Evolutionary conservation across 2,797 vertebrate species (phyloP), one percentile per base, ranked within the genome.

Genomic region (Anas acuta): DNA sequence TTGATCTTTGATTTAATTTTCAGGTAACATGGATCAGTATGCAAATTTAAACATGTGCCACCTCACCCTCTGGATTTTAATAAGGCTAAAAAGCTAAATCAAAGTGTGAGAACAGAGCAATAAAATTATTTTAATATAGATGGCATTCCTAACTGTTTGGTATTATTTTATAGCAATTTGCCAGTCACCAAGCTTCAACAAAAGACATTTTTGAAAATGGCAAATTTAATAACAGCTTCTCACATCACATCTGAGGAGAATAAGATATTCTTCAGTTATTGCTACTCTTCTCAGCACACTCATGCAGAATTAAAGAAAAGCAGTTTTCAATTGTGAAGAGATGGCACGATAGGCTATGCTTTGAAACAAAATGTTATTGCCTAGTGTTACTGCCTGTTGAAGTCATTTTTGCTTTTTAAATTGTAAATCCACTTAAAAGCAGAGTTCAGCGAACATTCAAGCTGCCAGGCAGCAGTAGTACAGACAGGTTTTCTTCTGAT

Each of bases 161-260:
- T 79, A 43, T 22, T 69, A 62, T 73, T 87, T 86, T 57, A 87
- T 84, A 93, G 74, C 39, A 57, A 90, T 67, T 95, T n/a, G 28
- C 39, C 43, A 64, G 60, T 87, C 67, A 79, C 4, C 64, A 67
- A 90, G 73, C 84, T 93, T 90, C 64, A 92, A 23, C 47, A 87
- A 92, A 93, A 26, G 57, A 87, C n/a, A 87, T 43, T 49, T 84
- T 84, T 84, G 86, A 73, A 95, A 92, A 94, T 22, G 70, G 77
- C 65, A 13, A 93, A 80, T 65, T 94, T 70, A 88, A 76, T 64
- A 89, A 81, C 30, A 81, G 32, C 47, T 79, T 79, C 66, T 84
- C n/a, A 33, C 60, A 35, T 70, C 79, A 58, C 60, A 47, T 76
- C 41, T 45, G 53, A 82, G 54, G 56, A 86, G 47, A 12, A 41